Percentiles rank a stretch among this genome's conserved stretches.
These are phyloP conservation scores for Epistrophe grossulariae DNA, from an alignment of 2,888 invertebrate species.

Conservation along the genomic window DNA sequence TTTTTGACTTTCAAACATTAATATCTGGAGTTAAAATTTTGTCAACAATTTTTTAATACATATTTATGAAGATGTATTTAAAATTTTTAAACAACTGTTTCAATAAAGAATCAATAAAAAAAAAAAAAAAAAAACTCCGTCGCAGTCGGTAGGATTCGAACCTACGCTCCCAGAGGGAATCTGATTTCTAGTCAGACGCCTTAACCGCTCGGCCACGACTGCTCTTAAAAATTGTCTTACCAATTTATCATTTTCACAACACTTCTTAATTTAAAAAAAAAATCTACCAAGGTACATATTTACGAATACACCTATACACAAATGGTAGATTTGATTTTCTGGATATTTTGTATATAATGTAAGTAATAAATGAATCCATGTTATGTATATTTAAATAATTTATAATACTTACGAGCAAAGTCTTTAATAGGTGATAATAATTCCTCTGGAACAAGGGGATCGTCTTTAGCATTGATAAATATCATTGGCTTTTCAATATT, in stretches of 20 bases:
- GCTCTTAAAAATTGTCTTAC: constrained; percentile 66
- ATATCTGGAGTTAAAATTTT: too few relatives aligned
- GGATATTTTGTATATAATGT: neutral
- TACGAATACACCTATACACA: too few relatives aligned
- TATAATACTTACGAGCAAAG: constrained; percentile 88
- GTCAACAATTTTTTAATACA: too few relatives aligned
- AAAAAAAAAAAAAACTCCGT: constrained; percentile 35
- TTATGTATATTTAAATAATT: too few relatives aligned
- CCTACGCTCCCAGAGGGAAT: constrained; percentile 84
- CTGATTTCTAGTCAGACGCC: constrained; percentile 84
- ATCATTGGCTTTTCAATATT: constrained; percentile 94
- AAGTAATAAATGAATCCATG: too few relatives aligned
- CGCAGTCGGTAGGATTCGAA: constrained; percentile 84
- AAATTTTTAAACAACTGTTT: too few relatives aligned
- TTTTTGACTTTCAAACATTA: too few relatives aligned
- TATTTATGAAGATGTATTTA: too few relatives aligned
- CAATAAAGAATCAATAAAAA: neutral
- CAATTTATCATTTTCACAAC: neutral
- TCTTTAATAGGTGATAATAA: constrained; percentile 90
- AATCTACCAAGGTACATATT: too few relatives aligned
- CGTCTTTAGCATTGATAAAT: constrained; percentile 95
- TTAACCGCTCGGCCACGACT: constrained; percentile 84
- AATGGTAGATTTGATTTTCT: neutral
- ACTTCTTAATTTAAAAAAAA: neutral
- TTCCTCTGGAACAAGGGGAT: constrained; percentile 94